Evolutionary conservation across 2,888 invertebrate species (phyloP).

Genomic region (Tenthredo scrophulariae): DNA sequence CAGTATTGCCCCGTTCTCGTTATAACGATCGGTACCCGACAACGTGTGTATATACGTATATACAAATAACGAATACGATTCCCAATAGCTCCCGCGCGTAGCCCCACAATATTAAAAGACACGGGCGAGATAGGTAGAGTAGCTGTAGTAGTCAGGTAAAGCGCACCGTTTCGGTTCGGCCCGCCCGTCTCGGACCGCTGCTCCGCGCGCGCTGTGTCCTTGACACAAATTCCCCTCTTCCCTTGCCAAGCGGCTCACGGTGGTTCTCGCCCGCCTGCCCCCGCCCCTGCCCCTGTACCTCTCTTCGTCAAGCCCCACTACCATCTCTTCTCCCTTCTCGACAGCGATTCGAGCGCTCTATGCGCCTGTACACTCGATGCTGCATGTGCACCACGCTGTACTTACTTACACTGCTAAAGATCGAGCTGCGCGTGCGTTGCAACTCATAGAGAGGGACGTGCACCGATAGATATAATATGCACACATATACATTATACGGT

Average conservation of each 20-base stretch:
- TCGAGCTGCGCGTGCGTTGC: neutral
- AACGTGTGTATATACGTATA: neutral
- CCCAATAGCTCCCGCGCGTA: neutral
- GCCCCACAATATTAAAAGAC: neutral
- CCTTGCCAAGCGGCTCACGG: constrained; percentile 17
- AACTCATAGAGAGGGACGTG: neutral
- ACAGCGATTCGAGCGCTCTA: constrained; percentile 2
- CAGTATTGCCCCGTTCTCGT: neutral
- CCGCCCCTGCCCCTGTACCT: neutral
- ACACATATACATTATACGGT: neutral
- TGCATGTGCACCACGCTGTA: constrained; percentile 29
- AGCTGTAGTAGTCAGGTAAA: constrained; percentile 62
- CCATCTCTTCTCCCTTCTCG: neutral
- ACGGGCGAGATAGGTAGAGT: neutral
- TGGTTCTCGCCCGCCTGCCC: constrained; percentile 33
- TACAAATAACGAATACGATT: neutral
- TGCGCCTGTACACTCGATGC: neutral
- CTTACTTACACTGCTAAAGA: neutral
- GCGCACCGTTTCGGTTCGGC: constrained; percentile 66
- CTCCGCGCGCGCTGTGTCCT: constrained; percentile 70
- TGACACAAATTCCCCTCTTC: constrained; percentile 73
- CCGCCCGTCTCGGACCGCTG: constrained; percentile 73
- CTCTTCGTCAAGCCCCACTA: neutral
- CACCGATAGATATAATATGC: neutral
- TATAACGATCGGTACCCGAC: too few relatives aligned